A percentile compares a stretch with the other conserved stretches of the same genome.
phyloP scores from a whole-genome alignment of 2,888 invertebrate species.

The Napeogenes inachia region DNA sequence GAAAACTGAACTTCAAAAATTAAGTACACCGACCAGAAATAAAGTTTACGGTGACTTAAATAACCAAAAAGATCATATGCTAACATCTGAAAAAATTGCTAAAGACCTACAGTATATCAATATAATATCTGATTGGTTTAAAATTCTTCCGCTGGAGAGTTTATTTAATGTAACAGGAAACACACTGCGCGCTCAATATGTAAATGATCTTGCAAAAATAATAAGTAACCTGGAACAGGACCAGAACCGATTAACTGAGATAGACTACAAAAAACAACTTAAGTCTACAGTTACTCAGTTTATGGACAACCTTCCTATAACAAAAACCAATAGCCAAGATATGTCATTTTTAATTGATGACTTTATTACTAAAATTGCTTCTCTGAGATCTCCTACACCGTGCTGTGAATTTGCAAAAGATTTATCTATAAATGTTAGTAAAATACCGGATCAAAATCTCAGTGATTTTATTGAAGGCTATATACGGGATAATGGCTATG shows the following conservation, averaged over 20 bases:
- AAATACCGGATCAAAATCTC: constrained; percentile 36
- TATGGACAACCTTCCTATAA: constrained; percentile 17
- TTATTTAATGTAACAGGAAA: constrained; percentile 39
- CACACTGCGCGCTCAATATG: constrained; percentile 42
- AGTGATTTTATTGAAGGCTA: constrained; percentile 49
- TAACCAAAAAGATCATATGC: constrained; percentile 25
- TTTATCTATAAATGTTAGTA: constrained; percentile 11
- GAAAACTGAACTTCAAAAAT: constrained; percentile 44
- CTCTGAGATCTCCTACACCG: not conserved
- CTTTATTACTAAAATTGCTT: constrained; percentile 13
- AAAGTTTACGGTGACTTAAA: constrained; percentile 40
- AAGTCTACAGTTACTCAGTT: constrained; percentile 16
- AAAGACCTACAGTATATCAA: constrained; percentile 51
- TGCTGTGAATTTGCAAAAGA: constrained; percentile 14
- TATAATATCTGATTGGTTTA: constrained; percentile 56
- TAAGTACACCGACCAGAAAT: constrained; percentile 37
- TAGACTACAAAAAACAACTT: constrained; percentile 7
- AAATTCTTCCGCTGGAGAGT: constrained; percentile 30
- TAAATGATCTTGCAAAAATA: constrained; percentile 46
- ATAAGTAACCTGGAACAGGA: constrained; percentile 43
- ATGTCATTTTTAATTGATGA: constrained; percentile 12
- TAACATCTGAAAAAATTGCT: constrained; percentile 36
- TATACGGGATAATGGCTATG: constrained; percentile 40
- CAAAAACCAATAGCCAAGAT: constrained; percentile 12
- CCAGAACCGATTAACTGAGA: not conserved